These are phyloP conservation scores for Scortum barcoo DNA, from an alignment of 2,113 vertebrate genomes.

Conservation along the genomic window DNA sequence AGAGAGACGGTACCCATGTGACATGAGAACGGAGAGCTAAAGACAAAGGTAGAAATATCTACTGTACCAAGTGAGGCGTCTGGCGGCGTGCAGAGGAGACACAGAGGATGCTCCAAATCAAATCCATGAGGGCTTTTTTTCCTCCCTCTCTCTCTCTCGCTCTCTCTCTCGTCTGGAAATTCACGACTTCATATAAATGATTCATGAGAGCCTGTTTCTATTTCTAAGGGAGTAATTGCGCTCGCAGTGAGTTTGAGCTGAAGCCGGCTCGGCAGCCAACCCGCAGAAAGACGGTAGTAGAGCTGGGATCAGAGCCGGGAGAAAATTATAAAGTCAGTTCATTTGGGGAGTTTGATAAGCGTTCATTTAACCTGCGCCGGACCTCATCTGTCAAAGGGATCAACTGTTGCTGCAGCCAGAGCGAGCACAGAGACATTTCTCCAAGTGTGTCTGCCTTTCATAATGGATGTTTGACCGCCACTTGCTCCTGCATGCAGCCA, in stretches of 20 bases:
- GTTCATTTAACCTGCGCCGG: constrained; percentile 41
- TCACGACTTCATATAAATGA: constrained; percentile 73
- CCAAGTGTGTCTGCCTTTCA: constrained; percentile 62
- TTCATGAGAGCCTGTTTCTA: constrained; percentile 74
- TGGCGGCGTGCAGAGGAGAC: constrained; percentile 59
- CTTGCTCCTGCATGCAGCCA: constrained; percentile 64
- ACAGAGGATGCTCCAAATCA: constrained; percentile 74
- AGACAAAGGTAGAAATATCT: constrained; percentile 73
- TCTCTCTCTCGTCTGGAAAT: constrained; percentile 75
- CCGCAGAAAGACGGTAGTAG: constrained; percentile 44
- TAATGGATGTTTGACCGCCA: constrained; percentile 76
- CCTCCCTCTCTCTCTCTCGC: too few species aligned
- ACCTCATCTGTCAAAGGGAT: constrained; percentile 75
- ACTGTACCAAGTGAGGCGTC: constrained; percentile 28
- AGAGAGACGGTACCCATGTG: constrained; percentile 63
- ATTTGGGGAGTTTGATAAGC: constrained; percentile 62
- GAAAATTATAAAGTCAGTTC: constrained; percentile 59
- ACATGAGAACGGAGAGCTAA: constrained; percentile 54
- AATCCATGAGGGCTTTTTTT: constrained; percentile 59
- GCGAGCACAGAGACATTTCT: constrained; percentile 62
- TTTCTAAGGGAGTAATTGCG: constrained; percentile 76
- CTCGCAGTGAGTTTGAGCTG: constrained; percentile 70
- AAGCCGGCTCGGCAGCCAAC: constrained; percentile 57
- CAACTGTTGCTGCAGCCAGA: constrained; percentile 85
- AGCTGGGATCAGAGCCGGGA: constrained; percentile 42